Evolutionary conservation across 2,888 invertebrate genomes (phyloP), one percentile per base, ranked within the genome.

Genomic region (Drosophila flavopinicola): DNA sequence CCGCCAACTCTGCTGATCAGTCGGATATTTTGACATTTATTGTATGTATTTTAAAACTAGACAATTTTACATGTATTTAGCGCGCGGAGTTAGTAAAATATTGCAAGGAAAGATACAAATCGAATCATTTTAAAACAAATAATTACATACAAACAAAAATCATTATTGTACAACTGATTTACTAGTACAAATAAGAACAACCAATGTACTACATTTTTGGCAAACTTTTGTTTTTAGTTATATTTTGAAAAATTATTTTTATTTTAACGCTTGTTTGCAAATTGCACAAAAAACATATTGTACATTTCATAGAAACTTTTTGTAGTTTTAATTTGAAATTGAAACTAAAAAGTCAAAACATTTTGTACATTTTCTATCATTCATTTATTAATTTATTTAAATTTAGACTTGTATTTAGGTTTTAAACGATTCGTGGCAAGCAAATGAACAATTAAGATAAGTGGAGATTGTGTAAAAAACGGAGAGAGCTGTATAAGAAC

Each of bases 31-130:
- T 78, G 53, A 59, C 52, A 61, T 37, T 54, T 57, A 60, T 65
- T 66, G 72, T 65, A 68, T 60, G 53, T 77, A 64, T 71, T 77
- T 79, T 83, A 72, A 70, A 73, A 52, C 41, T 80, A 80, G 80
- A 42, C 61, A 80, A 80, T 80, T 83, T 79, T 83, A 80, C 78
- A 83, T 73, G 52, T 75, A 70, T 80, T 78, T 64, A 83, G 45
- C 58, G 45, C 58, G 72, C 79, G 76, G 78, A 83, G 75, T 74
- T 83, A 83, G 80, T 75, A 39, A 83, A 80, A 83, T 80, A 79
- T 80, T 79, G 70, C 78, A 45, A 75, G 17, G 33, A 68, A 25
- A 45, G 32, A 11, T 20, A 37, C 15, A 32, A 13, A 17, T 52
- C 44, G 44, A 70, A 70, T 53, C 57, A 57, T 60, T 66, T 58